Evolutionary conservation across 2,113 vertebrate species (phyloP), one percentile per base, ranked within the genome.

Genomic region (Mormyrus lacerda): DNA sequence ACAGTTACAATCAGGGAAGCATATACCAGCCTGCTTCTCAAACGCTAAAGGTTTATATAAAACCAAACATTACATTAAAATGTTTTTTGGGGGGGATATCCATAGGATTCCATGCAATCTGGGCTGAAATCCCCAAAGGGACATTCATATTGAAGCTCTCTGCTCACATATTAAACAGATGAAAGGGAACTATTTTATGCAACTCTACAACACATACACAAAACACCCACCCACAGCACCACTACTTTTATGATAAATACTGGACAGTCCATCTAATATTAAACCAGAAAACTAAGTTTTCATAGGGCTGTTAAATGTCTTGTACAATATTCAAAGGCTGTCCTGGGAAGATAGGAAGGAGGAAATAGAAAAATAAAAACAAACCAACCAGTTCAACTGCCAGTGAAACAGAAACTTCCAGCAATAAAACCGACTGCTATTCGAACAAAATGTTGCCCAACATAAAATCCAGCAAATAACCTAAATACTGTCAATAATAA

Each of bases 161-260:
- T 44, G 55, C 11, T 55, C 50, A 84, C 19, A 45, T n/a, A 84
- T 24, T 84, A 84, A 84, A 84, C 82, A 84, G 19, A 84, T 45
- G 44, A 84, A 84, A 84, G 21, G 3, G 17, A 84, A n/a, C 73
- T 79, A 79, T 79, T 79, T 79, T 84, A 84, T 84, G 82, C 39
- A 44, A 45, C 8, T 84, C 44, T 84, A 84, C 82, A 7, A 84
- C 4, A 44, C 76, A 24, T 45, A 10, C 44, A 84, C 21, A 84
- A 84, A 84, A 84, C 39, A 24, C 19, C 82, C 82, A 84, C 39
- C 24, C 8, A 84, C 82, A 84, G 44, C 21, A 8, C 42, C 19
- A 44, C 7, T 44, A 45, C 19, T n/a, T 84, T 47, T 76, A 6
- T 31, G 73, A 39, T 39, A 39, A 39, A 76, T 76, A 39, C 5